Conservation (phyloP, 2,888 invertebrate species). For the Sialis fuliginosa region DNA sequence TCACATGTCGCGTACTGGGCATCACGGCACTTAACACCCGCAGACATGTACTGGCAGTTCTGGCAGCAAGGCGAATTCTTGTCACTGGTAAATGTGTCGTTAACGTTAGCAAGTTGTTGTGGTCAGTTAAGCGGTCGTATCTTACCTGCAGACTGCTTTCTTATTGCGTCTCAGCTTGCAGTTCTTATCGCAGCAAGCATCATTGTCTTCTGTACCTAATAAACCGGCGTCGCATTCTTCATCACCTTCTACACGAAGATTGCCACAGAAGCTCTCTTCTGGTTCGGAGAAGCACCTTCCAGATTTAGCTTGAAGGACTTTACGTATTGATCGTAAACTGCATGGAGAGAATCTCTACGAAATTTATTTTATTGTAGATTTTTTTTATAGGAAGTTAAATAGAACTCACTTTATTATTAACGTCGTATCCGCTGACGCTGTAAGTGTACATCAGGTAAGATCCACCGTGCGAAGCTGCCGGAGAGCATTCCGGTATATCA, state of each 20-base stretch:
- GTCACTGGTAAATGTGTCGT: conserved; percentile 43
- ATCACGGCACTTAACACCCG: conserved; percentile 72
- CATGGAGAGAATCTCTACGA: conserved; percentile 86
- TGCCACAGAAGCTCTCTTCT: conserved; percentile 91
- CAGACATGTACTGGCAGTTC: conserved; percentile 72
- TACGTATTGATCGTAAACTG: conserved; percentile 78
- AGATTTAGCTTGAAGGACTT: conserved; percentile 83
- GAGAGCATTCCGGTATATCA: conserved; percentile 88
- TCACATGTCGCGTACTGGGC: conserved; percentile 85
- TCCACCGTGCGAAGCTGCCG: conserved; percentile 84
- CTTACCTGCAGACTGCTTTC: conserved; percentile 75
- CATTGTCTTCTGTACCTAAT: conserved; percentile 81
- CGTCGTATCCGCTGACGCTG: conserved; percentile 89
- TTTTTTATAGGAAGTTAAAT: background rate
- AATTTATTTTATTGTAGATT: conserved; percentile 8
- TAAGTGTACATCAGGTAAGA: conserved; percentile 95
- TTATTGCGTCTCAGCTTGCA: conserved; percentile 68
- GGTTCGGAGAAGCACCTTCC: conserved; percentile 85
- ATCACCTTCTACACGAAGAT: conserved; percentile 84
- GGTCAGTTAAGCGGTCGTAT: conserved; percentile 1
- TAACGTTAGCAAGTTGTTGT: background rate
- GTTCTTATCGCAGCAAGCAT: conserved; percentile 84
- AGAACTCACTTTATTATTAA: conserved; percentile 68
- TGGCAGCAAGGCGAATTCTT: conserved; percentile 93
- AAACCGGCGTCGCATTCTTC: conserved; percentile 95